Conservation (phyloP, 1,140 invertebrate species). For the Parasteatoda tepidariorum region DNA sequence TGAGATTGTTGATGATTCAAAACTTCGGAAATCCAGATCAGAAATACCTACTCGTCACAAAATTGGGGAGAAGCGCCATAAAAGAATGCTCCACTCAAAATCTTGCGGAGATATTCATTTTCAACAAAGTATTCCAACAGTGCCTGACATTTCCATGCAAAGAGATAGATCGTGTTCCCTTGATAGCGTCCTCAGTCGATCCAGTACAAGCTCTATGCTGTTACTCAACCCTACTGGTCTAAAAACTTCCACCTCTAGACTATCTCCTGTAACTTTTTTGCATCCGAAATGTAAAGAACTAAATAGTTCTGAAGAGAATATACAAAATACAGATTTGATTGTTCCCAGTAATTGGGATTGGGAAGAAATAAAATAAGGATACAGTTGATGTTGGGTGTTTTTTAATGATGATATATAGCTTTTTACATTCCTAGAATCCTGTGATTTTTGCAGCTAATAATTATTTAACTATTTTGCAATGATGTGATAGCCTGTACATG, state of each 20-base stretch:
- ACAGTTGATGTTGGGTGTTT: no score
- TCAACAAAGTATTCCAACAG: background rate
- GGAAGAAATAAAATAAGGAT: no score
- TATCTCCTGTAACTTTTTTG: background rate
- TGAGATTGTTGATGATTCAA: conserved; percentile 50
- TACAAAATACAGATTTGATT: background rate
- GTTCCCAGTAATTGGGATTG: conserved; percentile 31
- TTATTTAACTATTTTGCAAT: no score
- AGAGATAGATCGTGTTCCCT: conserved; percentile 51
- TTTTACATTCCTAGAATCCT: no score
- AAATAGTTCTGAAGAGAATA: background rate
- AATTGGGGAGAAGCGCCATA: background rate
- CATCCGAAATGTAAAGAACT: background rate
- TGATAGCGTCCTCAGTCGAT: conserved; percentile 50
- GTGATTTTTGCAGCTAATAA: no score
- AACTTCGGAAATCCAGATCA: conserved; percentile 56
- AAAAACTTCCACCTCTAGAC: conserved; percentile 19
- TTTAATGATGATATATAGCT: no score
- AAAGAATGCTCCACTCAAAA: conserved; percentile 13
- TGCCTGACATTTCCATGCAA: background rate
- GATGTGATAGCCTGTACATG: no score
- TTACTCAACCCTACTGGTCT: conserved; percentile 17
- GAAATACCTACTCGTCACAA: conserved; percentile 25
- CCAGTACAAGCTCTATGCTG: conserved; percentile 19
- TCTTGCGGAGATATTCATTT: conserved; percentile 6